A percentile compares a stretch with the other conserved stretches of the same genome.
These are phyloP conservation scores for Sinohyriopsis cumingii DNA, from an alignment of 2,888 invertebrate species.

Conservation along the genomic window DNA sequence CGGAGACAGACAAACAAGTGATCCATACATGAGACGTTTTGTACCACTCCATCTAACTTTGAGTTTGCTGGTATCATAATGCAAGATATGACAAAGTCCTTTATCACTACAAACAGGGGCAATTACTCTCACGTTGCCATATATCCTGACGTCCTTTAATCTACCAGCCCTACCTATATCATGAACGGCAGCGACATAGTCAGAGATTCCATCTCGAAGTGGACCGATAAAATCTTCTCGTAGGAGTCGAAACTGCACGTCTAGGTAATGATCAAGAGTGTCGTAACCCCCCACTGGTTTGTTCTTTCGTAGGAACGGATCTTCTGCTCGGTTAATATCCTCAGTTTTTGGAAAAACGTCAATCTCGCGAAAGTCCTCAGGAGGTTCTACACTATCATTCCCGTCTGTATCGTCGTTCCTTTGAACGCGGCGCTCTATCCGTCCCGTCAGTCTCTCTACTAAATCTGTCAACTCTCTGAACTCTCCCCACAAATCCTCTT, in stretches of 20 bases:
- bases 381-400: slow-evolving; percentile 40
- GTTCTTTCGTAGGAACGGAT: slow-evolving; percentile 76
- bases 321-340: no score
- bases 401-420: not conserved
- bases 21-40: slow-evolving; percentile 81
- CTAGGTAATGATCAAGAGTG: slow-evolving; percentile 82
- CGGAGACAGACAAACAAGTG: slow-evolving; percentile 81
- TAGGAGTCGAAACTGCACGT: slow-evolving; percentile 83
- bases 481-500: slow-evolving; percentile 21
- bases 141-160: slow-evolving; percentile 36
- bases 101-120: slow-evolving; percentile 22
- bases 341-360: slow-evolving; percentile 64
- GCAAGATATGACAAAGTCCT: slow-evolving; percentile 30
- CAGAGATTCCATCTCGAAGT: slow-evolving; percentile 79
- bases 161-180: slow-evolving; percentile 14
- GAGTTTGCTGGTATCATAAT: slow-evolving; percentile 29
- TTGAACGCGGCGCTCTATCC: not conserved
- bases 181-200: slow-evolving; percentile 70
- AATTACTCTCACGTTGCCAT: slow-evolving; percentile 28
- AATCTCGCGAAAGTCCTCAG: slow-evolving; percentile 72
- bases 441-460: slow-evolving; percentile 13
- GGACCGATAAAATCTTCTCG: slow-evolving; percentile 87
- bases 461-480: slow-evolving; percentile 30
- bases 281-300: slow-evolving; percentile 79
- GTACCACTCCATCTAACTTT: slow-evolving; percentile 72